Evolutionary conservation across 1,140 invertebrate species (phyloP).

Genomic region (Drosophila sp.): DNA sequence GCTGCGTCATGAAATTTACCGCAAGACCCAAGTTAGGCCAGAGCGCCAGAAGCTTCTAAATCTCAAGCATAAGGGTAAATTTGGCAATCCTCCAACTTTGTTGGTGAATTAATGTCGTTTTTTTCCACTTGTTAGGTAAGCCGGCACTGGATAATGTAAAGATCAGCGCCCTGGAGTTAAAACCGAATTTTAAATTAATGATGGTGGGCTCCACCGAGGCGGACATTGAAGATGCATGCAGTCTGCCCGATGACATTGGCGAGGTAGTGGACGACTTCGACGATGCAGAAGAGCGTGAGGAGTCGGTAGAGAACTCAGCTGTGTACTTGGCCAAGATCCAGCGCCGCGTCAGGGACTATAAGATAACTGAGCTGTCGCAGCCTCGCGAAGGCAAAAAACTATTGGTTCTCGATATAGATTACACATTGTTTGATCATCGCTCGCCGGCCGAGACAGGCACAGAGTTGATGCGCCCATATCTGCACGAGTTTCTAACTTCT

Average conservation of each 20-base stretch:
- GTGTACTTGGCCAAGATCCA: slow-evolving; percentile 91
- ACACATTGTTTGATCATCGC: slow-evolving; percentile 97
- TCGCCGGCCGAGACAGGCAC: slow-evolving; percentile 94
- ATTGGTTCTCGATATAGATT: slow-evolving; percentile 98
- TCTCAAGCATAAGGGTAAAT: slow-evolving; percentile 93
- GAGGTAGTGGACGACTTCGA: slow-evolving; percentile 94
- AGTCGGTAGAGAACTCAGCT: slow-evolving; percentile 83
- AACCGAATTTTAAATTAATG: slow-evolving; percentile 96
- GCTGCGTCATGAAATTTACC: slow-evolving; percentile 87
- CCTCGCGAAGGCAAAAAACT: slow-evolving; percentile 93
- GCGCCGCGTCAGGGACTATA: slow-evolving; percentile 92
- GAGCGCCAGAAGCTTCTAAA: slow-evolving; percentile 97
- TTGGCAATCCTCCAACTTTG: neutral
- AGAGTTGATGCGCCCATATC: slow-evolving; percentile 96
- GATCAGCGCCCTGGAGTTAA: slow-evolving; percentile 89
- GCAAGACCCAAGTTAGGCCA: slow-evolving; percentile 85
- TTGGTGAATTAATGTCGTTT: no score
- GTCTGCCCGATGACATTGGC: slow-evolving; percentile 90
- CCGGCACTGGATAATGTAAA: slow-evolving; percentile 89
- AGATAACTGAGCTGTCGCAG: slow-evolving; percentile 92
- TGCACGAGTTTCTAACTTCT: slow-evolving; percentile 97
- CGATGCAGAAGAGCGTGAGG: slow-evolving; percentile 93
- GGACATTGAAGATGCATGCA: slow-evolving; percentile 92
- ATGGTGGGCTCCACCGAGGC: slow-evolving; percentile 98
- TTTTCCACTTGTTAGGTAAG: slow-evolving; percentile 87